Base-by-base conservation (phyloP, 37 sponge, comb jelly and placozoan genomes). In the Spongilla lacustris region DNA sequence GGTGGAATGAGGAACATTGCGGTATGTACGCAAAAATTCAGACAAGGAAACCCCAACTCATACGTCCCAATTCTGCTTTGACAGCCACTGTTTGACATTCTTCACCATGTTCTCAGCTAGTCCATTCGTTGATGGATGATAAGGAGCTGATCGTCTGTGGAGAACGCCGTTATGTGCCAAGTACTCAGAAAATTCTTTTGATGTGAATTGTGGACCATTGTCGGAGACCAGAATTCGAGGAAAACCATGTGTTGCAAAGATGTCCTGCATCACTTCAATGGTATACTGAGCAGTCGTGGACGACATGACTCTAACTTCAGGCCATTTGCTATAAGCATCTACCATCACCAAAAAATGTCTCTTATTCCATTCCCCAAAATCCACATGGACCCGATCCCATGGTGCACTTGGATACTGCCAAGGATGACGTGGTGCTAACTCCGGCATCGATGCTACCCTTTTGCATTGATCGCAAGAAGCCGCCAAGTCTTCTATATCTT, bases 291-390 rank as follows among this genome's bases (percentile, higher is more conserved):
- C 81, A 5, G 81, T 81, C 13, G 68, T 58, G 68, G 36, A 35
- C 0, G 68, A 66, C 84, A 83, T 83, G 27, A 32, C 66, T 37
- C 75, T 35, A 22, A 83, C 74, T 73, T 83, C 84, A 6, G 84
- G 84, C 84, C 84, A 74, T 50, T 83, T 83, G 4, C 50, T 73
- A 28, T 83, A 74, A 11, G 82, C 82, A 68, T 81, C 82, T 13
- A 26, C n/a, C 28, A 81, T 36, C 17, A 83, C 26, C 66, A 74
- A 74, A 28, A 74, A 28, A 21, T 74, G 75, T 29, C 22, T 4
- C 23, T 26, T n/a, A 32, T 74, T 29, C 22, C 23, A 74, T 36
- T 28, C 74, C 23, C 36, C 84, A 83, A 83, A 83, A 72, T 83
- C 73, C 58, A 83, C 3, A 28, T 83, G 74, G 12, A 83, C 27